Conservation (phyloP, 2,113 vertebrate genomes). For the Elanus axillaris region DNA sequence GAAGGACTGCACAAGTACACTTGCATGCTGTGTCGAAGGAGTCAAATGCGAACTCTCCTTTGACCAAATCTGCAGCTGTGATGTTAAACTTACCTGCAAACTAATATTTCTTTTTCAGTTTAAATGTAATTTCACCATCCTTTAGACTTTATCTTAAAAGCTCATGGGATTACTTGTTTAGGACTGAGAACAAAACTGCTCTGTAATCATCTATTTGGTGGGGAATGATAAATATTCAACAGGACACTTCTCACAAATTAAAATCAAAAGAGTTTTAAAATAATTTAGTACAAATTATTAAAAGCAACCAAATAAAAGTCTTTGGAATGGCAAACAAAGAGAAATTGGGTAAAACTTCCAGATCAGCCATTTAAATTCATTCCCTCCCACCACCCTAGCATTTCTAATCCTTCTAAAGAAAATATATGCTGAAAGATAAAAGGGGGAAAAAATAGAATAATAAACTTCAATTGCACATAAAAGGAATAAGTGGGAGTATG, state of each 20-base stretch:
- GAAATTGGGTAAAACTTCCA: neutral
- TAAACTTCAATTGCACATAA: slow-evolving; percentile 14
- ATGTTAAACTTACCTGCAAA: neutral
- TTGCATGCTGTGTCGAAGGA: neutral
- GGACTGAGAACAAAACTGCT: neutral
- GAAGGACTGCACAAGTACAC: neutral
- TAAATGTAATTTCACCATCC: neutral
- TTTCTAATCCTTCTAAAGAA: slow-evolving; percentile 2
- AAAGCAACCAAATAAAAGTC: neutral
- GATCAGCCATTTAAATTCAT: neutral
- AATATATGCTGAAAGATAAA: slow-evolving; percentile 9
- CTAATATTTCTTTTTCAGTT: neutral
- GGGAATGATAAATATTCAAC: neutral
- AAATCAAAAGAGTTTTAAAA: neutral
- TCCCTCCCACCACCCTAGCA: neutral
- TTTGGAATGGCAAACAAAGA: neutral
- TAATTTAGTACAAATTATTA: neutral
- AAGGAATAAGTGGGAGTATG: slow-evolving; percentile 20
- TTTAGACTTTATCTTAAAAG: neutral
- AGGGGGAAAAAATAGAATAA: slow-evolving; percentile 10
- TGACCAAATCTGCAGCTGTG: neutral
- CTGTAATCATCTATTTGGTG: neutral
- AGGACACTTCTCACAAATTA: neutral
- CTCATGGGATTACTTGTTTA: neutral
- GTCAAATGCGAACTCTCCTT: neutral